phyloP scores from a whole-genome alignment of 2,113 vertebrate species.

The Vulpes ferrilata region DNA sequence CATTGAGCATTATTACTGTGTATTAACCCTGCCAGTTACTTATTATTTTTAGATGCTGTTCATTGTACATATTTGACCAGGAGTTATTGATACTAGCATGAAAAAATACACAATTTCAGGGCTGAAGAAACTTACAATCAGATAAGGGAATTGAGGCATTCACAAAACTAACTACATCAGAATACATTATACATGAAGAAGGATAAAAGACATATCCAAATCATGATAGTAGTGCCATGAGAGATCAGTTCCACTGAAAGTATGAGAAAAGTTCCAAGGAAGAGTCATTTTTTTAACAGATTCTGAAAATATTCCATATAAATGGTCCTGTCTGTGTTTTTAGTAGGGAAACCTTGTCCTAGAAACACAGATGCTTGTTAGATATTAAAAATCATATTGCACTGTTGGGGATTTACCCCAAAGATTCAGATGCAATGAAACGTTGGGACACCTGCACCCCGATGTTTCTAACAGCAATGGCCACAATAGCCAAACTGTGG shows the following conservation, averaged over 20 bases:
- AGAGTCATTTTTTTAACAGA: neutral
- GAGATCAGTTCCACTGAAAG: neutral
- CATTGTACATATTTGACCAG: neutral
- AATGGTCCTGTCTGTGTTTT: neutral
- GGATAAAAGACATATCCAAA: neutral
- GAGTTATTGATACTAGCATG: neutral
- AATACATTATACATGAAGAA: neutral
- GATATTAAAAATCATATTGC: neutral
- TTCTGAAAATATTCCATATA: constrained; percentile 13
- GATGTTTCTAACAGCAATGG: no score
- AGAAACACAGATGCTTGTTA: neutral
- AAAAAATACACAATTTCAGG: constrained; percentile 24
- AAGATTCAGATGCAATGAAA: no score
- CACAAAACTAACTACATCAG: constrained; percentile 1
- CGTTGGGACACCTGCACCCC: no score
- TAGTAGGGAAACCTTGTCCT: neutral
- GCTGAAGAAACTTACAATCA: neutral
- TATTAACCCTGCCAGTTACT: neutral
- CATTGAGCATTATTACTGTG: neutral
- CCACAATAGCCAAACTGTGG: no score
- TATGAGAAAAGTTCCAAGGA: neutral
- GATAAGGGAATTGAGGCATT: constrained; percentile 6
- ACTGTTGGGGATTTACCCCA: no score
- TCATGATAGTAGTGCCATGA: neutral
- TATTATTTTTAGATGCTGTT: neutral